Percentiles rank a stretch among this genome's conserved stretches.
Conservation (phyloP, 2,797 vertebrate species). For the Pangasius krempfi region DNA sequence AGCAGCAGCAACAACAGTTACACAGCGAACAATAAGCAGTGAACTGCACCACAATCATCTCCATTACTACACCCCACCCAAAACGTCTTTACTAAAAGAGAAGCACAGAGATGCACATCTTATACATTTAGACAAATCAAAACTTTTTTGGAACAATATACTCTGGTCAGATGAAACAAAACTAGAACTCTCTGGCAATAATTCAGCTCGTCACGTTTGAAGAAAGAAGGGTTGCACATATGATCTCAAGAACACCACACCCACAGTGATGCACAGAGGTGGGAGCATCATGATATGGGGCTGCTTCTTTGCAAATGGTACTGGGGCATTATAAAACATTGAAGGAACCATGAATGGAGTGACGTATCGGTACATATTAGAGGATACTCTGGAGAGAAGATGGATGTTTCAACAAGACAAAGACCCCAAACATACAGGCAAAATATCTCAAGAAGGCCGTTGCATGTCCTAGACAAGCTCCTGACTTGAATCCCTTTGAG, state of each 20-base stretch:
- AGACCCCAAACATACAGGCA: neutral
- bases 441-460: neutral
- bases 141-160: neutral
- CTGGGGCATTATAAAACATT: neutral
- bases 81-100: neutral
- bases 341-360: neutral
- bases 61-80: too few species aligned
- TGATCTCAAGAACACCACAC: too few species aligned
- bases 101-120: neutral
- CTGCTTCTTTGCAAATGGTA: too few species aligned
- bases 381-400: neutral
- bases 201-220: too few species aligned
- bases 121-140: neutral
- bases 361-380: neutral
- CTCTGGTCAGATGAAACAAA: too few species aligned
- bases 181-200: too few species aligned
- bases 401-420: neutral
- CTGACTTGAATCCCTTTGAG: neutral
- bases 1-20: too few species aligned
- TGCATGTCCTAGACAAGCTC: neutral
- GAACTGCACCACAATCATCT: neutral
- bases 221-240: too few species aligned
- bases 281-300: neutral
- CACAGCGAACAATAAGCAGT: too few species aligned
- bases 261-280: neutral